Base-by-base conservation (phyloP, 2,797 vertebrate genomes). In the Falco biarmicus region DNA sequence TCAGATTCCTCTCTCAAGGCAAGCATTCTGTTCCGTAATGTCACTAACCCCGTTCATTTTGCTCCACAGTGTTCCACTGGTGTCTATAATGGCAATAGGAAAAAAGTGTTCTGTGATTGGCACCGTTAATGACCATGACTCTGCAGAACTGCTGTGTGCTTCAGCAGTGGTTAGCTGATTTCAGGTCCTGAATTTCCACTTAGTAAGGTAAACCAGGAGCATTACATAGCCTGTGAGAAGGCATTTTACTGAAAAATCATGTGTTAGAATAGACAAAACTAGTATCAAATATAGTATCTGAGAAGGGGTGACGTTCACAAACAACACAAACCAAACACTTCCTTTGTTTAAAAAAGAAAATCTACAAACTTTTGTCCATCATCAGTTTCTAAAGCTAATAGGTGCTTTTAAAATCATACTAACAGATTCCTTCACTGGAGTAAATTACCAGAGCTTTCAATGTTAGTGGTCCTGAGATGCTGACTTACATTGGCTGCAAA, bases 41-140 rank as follows among this genome's bases (percentile, higher is more conserved):
- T 95, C 91, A 93, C 78, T 89, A 70, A 87, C 71, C 61, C 53
- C 80, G 80, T 84, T 93, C 88, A 89, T 92, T 93, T 79, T 80
- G 60, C 57, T 94, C 81, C 60, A 82, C 3, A 4, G 81, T 51
- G 74, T 89, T 90, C 60, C 71, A 71, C 41, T 59, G 78, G 56
- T 0, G 1, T 31, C 84, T 84, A 50, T 68, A 88, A 93, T 24
- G 41, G 84, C 5, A 12, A 75, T 1, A 71, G 59, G 32, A 91
- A 90, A 83, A 91, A 95, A 79, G n/a, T 9, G 4, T 45, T 95
- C 86, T 69, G 69, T 95, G 95, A 96, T 61, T 95, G 96, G 81
- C 92, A 94, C 57, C 68, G 84, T 82, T 95, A 95, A 96, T 96
- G 93, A 92, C 71, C 64, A 83, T 89, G 91, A 89, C 91, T 76